Base-by-base conservation (phyloP, 2,888 invertebrate genomes). In the Aphrophora alni region DNA sequence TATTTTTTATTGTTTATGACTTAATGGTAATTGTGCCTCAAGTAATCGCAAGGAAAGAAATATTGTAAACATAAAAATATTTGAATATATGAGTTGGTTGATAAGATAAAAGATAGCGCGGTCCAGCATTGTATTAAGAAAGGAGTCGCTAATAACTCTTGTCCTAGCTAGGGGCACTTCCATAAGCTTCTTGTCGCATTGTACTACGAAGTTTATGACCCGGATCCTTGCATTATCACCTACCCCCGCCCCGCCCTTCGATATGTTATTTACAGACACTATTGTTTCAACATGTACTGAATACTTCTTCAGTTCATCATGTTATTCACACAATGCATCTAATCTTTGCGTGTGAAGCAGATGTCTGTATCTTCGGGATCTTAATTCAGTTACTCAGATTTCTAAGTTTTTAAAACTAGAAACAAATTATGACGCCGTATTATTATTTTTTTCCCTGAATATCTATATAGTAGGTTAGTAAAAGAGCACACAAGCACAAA, bases 151-250 rank as follows among this genome's bases (percentile, higher is more conserved):
- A 59, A 59, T 59, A 59, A 59, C 59, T 59, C 59, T 59, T 14
- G 59, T 14, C 21, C 59, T 59, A 59, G 21, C 59, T 59, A 44
- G 14, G 59, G 59, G 59, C 59, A 21, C 59, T 21, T 59, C 21
- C 59, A 59, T 59, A 21, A 21, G 59, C 59, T 59, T 21, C 59
- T 59, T 59, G 59, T 59, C 59, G 59, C 59, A 59, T 59, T 59
- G 59, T 59, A 21, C 21, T 59, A 21, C 21, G 7, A 59, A 59
- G 59, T 59, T 59, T 59, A 59, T 59, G 59, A 59, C 59, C 59
- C 59, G 59, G 59, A 59, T 59, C 59, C 21, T 59, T n/a, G 59
- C 59, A 59, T 59, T 59, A 59, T 59, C 59, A 59, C 59, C 59
- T 59, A 21, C n/a, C 33, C 33, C 33, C 33, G 33, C 8, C 33